Evolutionary conservation across 1,140 invertebrate genomes (phyloP), one percentile per base, ranked within the genome.

Genomic region (Eurosta solidaginis): DNA sequence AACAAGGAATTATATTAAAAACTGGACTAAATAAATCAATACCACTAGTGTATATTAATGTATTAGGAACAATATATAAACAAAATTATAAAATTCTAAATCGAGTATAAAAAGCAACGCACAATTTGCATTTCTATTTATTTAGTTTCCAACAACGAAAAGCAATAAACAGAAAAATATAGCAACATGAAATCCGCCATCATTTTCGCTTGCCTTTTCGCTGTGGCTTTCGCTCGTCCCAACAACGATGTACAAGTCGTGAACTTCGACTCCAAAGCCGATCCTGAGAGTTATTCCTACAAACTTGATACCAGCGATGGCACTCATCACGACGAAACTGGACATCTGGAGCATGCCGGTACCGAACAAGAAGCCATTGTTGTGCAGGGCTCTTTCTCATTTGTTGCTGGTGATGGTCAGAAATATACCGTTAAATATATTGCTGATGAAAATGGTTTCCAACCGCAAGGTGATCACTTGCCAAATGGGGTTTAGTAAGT

Each of bases 381-480:
- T 50, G 83, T 83, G 4, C 1, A 2, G 0, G 84, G 84, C 0
- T 77, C 76, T 1, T 85, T 6, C 79, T 27, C 3, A 2, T 85
- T 10, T 10, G 36, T 83, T 3, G 82, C 0, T 20, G 68, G 77
- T 40, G 81, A 85, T 42, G 84, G 84, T 10, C 0, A n/a, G 6
- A 79, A 76, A 50, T 81, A 80, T 77, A 40, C 20, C 1, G 74
- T 85, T 45, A 81, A 4, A 47, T 85, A 85, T 52, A 1, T 82
- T 25, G 84, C 84, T 45, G 94, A 95, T 84, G 93, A 95, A 88
- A 93, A 93, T 81, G 93, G 93, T 50, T 95, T 93, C 89, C 92
- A 92, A 82, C 92, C 93, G 42, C 90, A 92, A 84, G 93, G 92
- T 25, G 91, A 89, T 12, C 92, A 93, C 84, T 84, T 94, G 76